phyloP scores from a whole-genome alignment of 2,113 vertebrate genomes.

The Poicephalus gulielmi region DNA sequence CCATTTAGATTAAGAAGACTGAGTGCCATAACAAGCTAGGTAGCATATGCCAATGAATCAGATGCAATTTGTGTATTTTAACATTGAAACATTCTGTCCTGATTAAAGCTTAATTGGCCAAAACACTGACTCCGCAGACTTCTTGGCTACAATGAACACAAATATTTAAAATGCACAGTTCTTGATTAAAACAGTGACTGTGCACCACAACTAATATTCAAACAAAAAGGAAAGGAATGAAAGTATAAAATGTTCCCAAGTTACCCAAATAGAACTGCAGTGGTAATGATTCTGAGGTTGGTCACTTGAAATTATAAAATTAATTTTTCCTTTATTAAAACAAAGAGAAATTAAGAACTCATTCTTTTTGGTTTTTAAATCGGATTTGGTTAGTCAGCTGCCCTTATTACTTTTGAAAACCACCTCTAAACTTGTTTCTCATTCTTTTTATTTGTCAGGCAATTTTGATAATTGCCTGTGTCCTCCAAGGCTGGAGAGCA shows the following conservation, averaged over 20 bases:
- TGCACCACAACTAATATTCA: neutral
- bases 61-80: slow-evolving; percentile 63
- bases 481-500: neutral
- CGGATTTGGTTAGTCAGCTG: neutral
- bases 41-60: slow-evolving; percentile 29
- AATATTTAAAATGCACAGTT: slow-evolving; percentile 64
- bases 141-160: slow-evolving; percentile 59
- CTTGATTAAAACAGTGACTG: slow-evolving; percentile 46
- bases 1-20: neutral
- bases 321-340: neutral
- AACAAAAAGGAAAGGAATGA: slow-evolving; percentile 40
- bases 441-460: neutral
- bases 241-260: slow-evolving; percentile 3
- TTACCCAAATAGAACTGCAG: neutral
- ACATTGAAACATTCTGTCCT: slow-evolving; percentile 59
- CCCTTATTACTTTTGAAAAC: neutral
- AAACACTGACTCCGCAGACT: slow-evolving; percentile 55
- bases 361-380: neutral
- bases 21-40: neutral
- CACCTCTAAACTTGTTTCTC: neutral
- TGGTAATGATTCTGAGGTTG: neutral
- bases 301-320: neutral
- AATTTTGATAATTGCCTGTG: neutral
- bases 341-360: neutral
- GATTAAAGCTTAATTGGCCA: slow-evolving; percentile 67